Evolutionary conservation across 1,140 invertebrate genomes (phyloP), one percentile per base, ranked within the genome.

Genomic region (Heterodera schachtii): DNA sequence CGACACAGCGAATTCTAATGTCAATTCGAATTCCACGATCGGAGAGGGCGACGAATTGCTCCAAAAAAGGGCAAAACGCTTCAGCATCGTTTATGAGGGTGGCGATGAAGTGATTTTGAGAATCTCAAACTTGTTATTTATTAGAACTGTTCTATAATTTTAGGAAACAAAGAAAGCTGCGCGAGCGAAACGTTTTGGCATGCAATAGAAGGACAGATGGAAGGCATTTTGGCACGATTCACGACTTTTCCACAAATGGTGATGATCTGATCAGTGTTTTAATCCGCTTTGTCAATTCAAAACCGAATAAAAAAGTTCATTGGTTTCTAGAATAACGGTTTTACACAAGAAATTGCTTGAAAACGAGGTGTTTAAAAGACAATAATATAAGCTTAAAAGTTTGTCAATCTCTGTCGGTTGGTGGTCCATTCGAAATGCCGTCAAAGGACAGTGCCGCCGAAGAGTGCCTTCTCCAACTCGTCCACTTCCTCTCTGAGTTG

Each of bases 11-110:
- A 60, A 21, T 78, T 19, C 70, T 52, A 7, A 73, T n/a, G 5
- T 31, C 43, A 76, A 57, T 44, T 57, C n/a, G 41, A 49, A 60
- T 11, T 7, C n/a, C 21, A 74, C 31, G 1, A 3, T 8, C 7
- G 73, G 21, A n/a, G 69, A 74, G 8, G 76, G 71, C 69, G 47
- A 9, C 78, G 79, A 82, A 64, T 9, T 81, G 31, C 74, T 82
- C 11, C 47, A 82, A 41, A 82, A 82, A 46, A 67, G 81, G 43
- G 44, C 31, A 2, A 69, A 82, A 73, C 79, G 81, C 41, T 82
- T 82, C 47, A 73, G 79, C 41, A 31, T 69, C 46, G 71, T 52
- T 52, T 49, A 16, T 19, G 78, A 69, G 31, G 57, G 57, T 6
- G 67, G 31, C 47, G 74, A 73, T 16, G 79, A 60, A 64, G n/a